Evolutionary conservation across 2,113 vertebrate species (phyloP).

Genomic region (Erythrolamprus reginae): DNA sequence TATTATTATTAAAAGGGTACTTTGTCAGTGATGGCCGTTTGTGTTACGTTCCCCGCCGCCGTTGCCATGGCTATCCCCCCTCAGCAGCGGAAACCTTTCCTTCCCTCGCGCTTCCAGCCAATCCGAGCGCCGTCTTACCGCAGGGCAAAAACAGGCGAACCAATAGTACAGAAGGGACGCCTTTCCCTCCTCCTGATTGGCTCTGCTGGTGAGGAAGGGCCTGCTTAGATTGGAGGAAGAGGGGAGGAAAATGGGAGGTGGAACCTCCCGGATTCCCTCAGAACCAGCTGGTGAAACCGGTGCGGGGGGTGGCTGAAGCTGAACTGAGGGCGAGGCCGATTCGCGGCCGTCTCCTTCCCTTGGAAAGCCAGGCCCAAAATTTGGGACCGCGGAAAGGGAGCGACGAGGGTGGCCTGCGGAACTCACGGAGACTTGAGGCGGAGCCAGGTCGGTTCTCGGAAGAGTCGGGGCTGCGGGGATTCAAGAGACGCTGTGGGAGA

Average conservation of each 20-base stretch:
- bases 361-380: background rate
- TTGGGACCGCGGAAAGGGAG: background rate
- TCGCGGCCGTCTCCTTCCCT: background rate
- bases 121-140: background rate
- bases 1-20: background rate
- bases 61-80: background rate
- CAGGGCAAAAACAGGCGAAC: background rate
- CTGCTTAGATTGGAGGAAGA: background rate
- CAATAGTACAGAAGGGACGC: background rate
- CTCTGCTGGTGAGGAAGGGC: too few species aligned
- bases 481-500: background rate
- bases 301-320: accelerated
- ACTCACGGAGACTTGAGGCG: background rate
- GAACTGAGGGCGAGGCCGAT: background rate
- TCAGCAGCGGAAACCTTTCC: background rate
- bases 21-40: background rate
- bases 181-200: background rate
- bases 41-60: background rate
- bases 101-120: background rate
- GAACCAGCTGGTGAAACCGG: background rate
- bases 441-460: background rate
- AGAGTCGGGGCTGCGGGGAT: background rate
- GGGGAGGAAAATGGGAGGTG: background rate
- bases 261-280: background rate
- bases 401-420: background rate